Base-by-base conservation (phyloP, 2,113 vertebrate genomes). In the Calonectris borealis region DNA sequence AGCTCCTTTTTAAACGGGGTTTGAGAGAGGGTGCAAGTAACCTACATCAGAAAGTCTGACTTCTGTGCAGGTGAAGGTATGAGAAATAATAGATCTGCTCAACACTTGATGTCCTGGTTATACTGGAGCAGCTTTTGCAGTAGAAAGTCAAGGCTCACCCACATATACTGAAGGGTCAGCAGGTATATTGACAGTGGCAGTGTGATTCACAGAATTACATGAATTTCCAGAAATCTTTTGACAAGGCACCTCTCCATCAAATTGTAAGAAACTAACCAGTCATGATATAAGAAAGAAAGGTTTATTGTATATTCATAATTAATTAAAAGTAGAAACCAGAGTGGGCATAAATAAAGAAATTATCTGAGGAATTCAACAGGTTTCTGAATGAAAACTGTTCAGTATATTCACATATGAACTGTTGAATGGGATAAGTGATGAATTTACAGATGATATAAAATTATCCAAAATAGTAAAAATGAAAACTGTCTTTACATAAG, bases 1-100 rank as follows among this genome's bases (percentile, higher is more conserved):
- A 75, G 7, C 1, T 0, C 4, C 24, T 34, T 54, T 66, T 64
- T 16, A 55, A 40, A 86, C n/a, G 5, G 3, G 20, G 2, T 71
- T 44, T 61, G 20, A 85, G 34, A 70, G 20, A 48, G 0, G 4
- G 7, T 49, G 6, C 16, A 29, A 66, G 8, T 31, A 58, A 54
- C 32, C 15, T 44, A 16, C 31, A 51, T 7, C 11, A 83, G 49
- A 51, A 94, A 55, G 4, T 29, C 20, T 77, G 44, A 42, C 5
- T 65, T 65, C 34, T 48, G 27, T 69, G 25, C n/a, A 52, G 9
- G 21, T 42, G 20, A 60, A 80, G 38, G 31, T 64, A 21, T 44
- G 31, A 71, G 21, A 85, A 90, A 55, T 61, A 15, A 52, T 13
- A 40, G 4, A 54, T 40, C 48, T 76, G 27, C 32, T 77, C 44